Conservation (phyloP, 2,888 invertebrate genomes). For the Heteromurus nitidus region DNA sequence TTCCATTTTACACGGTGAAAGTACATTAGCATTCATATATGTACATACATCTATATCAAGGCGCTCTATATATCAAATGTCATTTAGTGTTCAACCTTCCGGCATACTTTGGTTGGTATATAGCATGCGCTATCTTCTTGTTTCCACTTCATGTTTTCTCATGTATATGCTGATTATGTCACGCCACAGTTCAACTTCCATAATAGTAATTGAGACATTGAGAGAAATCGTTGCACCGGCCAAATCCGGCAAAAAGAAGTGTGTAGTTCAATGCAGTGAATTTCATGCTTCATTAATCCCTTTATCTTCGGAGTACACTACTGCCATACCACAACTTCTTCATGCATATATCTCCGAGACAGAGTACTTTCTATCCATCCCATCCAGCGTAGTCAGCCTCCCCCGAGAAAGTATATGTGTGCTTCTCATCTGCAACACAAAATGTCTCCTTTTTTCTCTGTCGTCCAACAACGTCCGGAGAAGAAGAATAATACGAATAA, state of each 20-base stretch:
- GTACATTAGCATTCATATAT: neutral
- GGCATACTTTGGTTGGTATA: too few species aligned
- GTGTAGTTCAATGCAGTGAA: slow-evolving; percentile 49
- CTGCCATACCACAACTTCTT: neutral
- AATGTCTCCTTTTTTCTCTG: slow-evolving; percentile 18
- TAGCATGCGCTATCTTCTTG: too few species aligned
- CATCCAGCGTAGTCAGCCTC: too few species aligned
- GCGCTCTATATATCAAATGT: too few species aligned
- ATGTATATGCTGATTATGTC: too few species aligned
- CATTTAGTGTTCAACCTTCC: too few species aligned
- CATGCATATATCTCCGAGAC: too few species aligned
- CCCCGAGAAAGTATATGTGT: slow-evolving; percentile 1
- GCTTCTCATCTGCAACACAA: neutral
- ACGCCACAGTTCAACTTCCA: too few species aligned
- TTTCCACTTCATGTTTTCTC: too few species aligned
- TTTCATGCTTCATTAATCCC: slow-evolving; percentile 64
- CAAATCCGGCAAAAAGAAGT: slow-evolving; percentile 20
- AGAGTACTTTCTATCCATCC: too few species aligned
- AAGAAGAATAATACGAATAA: slow-evolving; percentile 31
- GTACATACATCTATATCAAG: neutral
- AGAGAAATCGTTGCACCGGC: slow-evolving; percentile 37
- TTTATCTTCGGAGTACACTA: slow-evolving; percentile 49
- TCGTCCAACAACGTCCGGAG: slow-evolving; percentile 44
- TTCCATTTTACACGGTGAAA: too few species aligned
- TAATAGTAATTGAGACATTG: slow-evolving; percentile 39